Conservation (phyloP, 2,888 invertebrate genomes). For the Cephus nigrinus region DNA sequence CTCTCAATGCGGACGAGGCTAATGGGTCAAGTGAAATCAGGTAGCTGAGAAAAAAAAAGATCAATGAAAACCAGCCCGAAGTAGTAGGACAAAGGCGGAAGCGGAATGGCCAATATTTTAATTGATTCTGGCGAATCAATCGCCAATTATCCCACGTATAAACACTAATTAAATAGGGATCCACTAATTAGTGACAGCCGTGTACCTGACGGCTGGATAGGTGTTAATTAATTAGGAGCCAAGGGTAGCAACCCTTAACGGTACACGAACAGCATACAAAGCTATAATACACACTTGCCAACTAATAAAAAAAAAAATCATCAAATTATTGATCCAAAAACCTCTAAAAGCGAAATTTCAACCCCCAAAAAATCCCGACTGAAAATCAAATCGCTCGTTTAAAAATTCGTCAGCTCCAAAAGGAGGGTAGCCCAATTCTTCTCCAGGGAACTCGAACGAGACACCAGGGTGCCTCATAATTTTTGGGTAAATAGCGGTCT, state of each 20-base stretch:
- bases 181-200: constrained; percentile 62
- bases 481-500: neutral
- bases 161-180: constrained; percentile 61
- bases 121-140: constrained; percentile 47
- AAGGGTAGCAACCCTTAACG: constrained; percentile 4
- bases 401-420: neutral
- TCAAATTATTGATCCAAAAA: neutral
- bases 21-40: neutral
- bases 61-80: neutral
- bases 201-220: constrained; percentile 38
- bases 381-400: neutral
- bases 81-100: neutral
- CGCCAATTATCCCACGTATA: constrained; percentile 48
- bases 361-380: neutral
- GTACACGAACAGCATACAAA: neutral
- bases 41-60: neutral
- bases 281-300: neutral
- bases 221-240: constrained; percentile 65
- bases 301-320: neutral
- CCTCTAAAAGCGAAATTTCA: neutral
- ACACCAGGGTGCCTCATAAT: neutral
- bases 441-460: neutral
- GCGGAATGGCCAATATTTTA: constrained; percentile 46
- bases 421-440: neutral
- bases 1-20: neutral